Percentiles rank a stretch among this genome's conserved stretches.
Conservation (phyloP, 1,140 invertebrate species). For the Lepidurus apus region DNA sequence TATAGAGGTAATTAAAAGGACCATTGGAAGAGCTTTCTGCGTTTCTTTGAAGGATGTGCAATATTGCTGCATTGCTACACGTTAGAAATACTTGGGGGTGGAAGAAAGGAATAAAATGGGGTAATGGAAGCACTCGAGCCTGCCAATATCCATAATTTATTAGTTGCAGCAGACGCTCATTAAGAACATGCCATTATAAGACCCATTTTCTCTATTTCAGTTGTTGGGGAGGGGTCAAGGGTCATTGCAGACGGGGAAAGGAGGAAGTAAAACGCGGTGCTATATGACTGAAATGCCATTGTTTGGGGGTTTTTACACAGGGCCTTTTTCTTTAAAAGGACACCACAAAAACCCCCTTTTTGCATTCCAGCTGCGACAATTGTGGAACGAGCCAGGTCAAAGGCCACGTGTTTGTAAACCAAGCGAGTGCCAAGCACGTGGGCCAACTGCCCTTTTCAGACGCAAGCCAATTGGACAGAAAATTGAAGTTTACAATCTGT, state of each 20-base stretch:
- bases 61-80: background rate
- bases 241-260: background rate
- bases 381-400: conserved; percentile 20
- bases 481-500: too few species aligned
- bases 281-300: background rate
- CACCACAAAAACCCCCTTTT: background rate
- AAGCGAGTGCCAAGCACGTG: conserved; percentile 1
- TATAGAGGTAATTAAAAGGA: too few species aligned
- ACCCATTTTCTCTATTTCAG: background rate
- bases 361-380: background rate
- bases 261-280: background rate
- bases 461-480: too few species aligned
- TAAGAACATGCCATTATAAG: background rate
- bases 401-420: conserved; percentile 8
- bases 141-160: conserved; percentile 20
- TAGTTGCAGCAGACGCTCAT: conserved; percentile 17
- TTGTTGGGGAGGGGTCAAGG: background rate
- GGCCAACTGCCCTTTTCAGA: background rate
- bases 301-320: too few species aligned
- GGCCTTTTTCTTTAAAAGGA: too few species aligned
- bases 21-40: too few species aligned
- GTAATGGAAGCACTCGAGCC: background rate
- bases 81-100: background rate
- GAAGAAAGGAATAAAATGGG: background rate
- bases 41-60: background rate